Conservation (phyloP, 2,888 invertebrate species). For the Cylloceria caligata region DNA sequence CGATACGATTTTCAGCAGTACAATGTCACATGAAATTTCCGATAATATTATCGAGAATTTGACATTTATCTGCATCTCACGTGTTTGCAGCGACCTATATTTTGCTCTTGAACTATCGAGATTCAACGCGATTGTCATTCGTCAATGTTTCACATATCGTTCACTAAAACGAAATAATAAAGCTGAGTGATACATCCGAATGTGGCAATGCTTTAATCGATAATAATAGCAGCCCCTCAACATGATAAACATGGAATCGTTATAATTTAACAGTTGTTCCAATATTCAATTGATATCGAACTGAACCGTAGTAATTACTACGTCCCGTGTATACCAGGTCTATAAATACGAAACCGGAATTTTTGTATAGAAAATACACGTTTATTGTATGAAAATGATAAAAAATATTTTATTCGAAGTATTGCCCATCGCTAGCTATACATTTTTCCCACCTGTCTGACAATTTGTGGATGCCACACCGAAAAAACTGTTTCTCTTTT, state of each 20-base stretch:
- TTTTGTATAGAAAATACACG: too few relatives aligned
- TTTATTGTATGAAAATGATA: too few relatives aligned
- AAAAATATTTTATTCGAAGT: too few relatives aligned
- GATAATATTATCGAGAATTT: slow-evolving; percentile 13
- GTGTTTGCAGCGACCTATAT: not conserved
- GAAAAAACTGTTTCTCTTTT: too few relatives aligned
- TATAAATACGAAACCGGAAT: too few relatives aligned
- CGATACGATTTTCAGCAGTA: not conserved
- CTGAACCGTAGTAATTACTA: not conserved
- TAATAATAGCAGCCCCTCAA: not conserved
- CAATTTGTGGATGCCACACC: too few relatives aligned
- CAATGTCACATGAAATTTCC: not conserved
- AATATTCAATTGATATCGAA: not conserved
- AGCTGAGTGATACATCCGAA: not conserved
- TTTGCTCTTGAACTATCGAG: not conserved
- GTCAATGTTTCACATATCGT: not conserved
- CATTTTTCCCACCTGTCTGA: too few relatives aligned
- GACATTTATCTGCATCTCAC: too few relatives aligned
- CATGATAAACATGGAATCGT: not conserved
- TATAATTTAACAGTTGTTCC: slow-evolving; percentile 15
- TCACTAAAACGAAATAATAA: slow-evolving; percentile 12
- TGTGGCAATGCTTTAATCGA: not conserved
- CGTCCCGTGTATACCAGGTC: too few relatives aligned
- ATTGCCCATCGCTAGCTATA: too few relatives aligned
- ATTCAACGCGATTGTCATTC: not conserved